phyloP scores from a whole-genome alignment of 1,140 invertebrate genomes.

The Papilio polytes region DNA sequence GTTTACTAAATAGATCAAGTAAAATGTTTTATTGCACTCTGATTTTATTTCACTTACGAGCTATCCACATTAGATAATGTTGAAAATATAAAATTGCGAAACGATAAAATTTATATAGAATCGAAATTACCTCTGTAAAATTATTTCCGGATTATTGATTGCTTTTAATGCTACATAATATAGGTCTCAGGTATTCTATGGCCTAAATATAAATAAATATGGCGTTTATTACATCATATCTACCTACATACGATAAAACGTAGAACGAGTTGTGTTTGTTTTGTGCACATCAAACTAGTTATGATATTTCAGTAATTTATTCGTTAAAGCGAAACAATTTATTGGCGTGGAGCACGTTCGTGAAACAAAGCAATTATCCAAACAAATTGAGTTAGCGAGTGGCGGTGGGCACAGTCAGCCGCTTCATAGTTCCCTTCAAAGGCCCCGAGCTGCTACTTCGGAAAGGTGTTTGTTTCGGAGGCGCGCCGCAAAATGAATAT shows the following conservation, averaged over 20 bases:
- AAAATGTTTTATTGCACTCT: not conserved
- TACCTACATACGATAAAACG: not conserved
- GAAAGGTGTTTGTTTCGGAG: conserved; percentile 81
- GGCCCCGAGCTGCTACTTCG: conserved; percentile 69
- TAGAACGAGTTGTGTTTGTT: not conserved
- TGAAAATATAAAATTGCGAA: not conserved
- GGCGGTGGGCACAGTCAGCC: conserved; percentile 53
- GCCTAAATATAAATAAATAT: not conserved
- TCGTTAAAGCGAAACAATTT: conserved; percentile 63
- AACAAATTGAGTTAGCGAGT: conserved; percentile 79
- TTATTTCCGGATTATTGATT: no score
- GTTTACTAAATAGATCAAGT: not conserved
- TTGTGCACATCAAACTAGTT: conserved; percentile 48
- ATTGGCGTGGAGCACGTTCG: conserved; percentile 61
- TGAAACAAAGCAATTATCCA: conserved; percentile 80
- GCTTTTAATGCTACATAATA: no score
- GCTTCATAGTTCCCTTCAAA: conserved; percentile 75
- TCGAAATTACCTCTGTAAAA: no score
- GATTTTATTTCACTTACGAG: not conserved
- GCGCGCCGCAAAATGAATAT: conserved; percentile 82
- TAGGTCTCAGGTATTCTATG: not conserved
- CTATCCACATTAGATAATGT: not conserved
- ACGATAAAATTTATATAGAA: not conserved
- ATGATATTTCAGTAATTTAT: conserved; percentile 57
- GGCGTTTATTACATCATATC: not conserved